Conservation (phyloP, 1,140 invertebrate genomes). For the Drosophila jambulina region DNA sequence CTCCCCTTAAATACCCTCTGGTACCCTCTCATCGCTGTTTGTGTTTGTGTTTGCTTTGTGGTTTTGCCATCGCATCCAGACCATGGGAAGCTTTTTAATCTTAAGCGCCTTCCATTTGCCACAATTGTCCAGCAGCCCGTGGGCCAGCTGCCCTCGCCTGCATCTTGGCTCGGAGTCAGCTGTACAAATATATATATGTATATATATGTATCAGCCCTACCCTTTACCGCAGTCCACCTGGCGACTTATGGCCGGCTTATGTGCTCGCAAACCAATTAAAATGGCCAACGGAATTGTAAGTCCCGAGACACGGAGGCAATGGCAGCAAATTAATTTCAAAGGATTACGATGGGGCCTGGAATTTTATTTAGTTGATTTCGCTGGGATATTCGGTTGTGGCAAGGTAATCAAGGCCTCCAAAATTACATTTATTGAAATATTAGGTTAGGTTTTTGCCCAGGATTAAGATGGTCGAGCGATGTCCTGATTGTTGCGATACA, state of each 20-base stretch:
- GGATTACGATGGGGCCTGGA: constrained; percentile 43
- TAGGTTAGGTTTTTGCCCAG: background rate
- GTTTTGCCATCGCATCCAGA: constrained; percentile 66
- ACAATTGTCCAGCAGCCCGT: constrained; percentile 67
- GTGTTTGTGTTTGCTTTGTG: constrained; percentile 79
- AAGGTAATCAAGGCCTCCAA: background rate
- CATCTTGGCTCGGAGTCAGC: constrained; percentile 33
- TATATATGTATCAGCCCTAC: constrained; percentile 18
- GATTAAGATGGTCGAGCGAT: too few species aligned
- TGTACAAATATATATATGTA: constrained; percentile 28
- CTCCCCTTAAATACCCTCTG: background rate
- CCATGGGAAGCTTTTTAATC: constrained; percentile 68
- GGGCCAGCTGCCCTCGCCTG: constrained; percentile 26
- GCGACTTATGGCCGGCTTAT: constrained; percentile 74
- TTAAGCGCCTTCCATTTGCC: constrained; percentile 82
- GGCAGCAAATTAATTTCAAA: constrained; percentile 73
- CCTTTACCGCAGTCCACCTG: constrained; percentile 45
- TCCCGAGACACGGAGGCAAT: constrained; percentile 33
- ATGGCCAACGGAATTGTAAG: constrained; percentile 66
- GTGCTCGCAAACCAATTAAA: constrained; percentile 78
- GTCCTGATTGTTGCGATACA: background rate
- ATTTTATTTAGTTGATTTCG: constrained; percentile 37
- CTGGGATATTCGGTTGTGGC: constrained; percentile 17
- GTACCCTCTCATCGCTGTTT: constrained; percentile 46
- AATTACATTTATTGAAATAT: background rate